Percentiles rank a stretch among this genome's conserved stretches.
Conservation (phyloP, 2,888 invertebrate genomes). For the Drosophila lacicola region DNA sequence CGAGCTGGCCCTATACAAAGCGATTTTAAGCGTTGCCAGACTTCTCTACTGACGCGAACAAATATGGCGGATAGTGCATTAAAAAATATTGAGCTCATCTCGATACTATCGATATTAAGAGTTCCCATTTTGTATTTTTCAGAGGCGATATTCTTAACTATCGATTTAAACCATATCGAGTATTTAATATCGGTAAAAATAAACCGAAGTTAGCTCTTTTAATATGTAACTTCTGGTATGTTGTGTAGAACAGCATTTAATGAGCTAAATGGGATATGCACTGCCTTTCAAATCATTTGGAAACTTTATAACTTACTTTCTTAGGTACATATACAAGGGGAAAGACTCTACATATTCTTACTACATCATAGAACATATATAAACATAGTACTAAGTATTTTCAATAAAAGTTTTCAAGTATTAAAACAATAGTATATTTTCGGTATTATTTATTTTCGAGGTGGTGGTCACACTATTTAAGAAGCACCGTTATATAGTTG, state of each 20-base stretch:
- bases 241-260: no score
- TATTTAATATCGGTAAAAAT: background rate
- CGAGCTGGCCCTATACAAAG: constrained; percentile 75
- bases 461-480: constrained; percentile 36
- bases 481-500: constrained; percentile 44
- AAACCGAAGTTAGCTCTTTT: no score
- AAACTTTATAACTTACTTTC: no score
- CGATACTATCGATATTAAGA: constrained; percentile 36
- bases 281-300: no score
- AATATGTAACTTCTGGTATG: no score
- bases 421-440: background rate
- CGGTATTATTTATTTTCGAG: background rate
- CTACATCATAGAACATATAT: no score
- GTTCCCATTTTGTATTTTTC: background rate
- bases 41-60: constrained; percentile 66
- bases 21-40: constrained; percentile 71
- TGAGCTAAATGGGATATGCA: no score
- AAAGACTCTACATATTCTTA: no score
- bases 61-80: constrained; percentile 66
- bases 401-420: background rate
- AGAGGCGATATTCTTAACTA: no score
- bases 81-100: constrained; percentile 7
- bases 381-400: no score
- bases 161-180: background rate
- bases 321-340: no score